Conservation (phyloP, 2,797 vertebrate genomes). For the Falco columbarius region DNA sequence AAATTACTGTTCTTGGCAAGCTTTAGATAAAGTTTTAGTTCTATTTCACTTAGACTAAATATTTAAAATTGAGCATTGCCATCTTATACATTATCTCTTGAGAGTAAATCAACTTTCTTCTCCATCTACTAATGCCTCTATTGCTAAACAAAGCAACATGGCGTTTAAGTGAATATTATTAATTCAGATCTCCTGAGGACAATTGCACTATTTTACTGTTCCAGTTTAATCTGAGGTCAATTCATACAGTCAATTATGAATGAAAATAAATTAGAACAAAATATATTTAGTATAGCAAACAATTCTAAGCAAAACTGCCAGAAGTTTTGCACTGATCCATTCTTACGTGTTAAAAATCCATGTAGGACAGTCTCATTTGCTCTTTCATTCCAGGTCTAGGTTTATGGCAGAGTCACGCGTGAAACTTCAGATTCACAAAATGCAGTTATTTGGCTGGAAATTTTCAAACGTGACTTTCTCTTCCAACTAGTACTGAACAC, state of each 20-base stretch:
- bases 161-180: constrained; percentile 28
- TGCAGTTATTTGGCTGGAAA: neutral
- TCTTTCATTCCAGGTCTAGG: neutral
- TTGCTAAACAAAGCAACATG: constrained; percentile 9
- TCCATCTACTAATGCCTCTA: neutral
- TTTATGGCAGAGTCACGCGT: neutral
- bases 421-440: neutral
- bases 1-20: neutral
- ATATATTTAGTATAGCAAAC: neutral
- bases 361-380: neutral
- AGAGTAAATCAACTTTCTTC: neutral
- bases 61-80: neutral
- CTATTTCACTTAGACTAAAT: neutral
- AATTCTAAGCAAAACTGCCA: neutral
- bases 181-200: constrained; percentile 42
- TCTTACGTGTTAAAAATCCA: neutral
- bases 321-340: neutral
- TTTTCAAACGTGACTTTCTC: neutral
- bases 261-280: constrained; percentile 17
- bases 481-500: neutral
- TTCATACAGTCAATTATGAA: neutral
- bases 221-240: constrained; percentile 28
- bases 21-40: neutral
- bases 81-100: neutral
- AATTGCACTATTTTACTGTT: constrained; percentile 31